Evolutionary conservation across 2,113 vertebrate genomes (phyloP), one percentile per base, ranked within the genome.

Genomic region (Ifrita kowaldi): DNA sequence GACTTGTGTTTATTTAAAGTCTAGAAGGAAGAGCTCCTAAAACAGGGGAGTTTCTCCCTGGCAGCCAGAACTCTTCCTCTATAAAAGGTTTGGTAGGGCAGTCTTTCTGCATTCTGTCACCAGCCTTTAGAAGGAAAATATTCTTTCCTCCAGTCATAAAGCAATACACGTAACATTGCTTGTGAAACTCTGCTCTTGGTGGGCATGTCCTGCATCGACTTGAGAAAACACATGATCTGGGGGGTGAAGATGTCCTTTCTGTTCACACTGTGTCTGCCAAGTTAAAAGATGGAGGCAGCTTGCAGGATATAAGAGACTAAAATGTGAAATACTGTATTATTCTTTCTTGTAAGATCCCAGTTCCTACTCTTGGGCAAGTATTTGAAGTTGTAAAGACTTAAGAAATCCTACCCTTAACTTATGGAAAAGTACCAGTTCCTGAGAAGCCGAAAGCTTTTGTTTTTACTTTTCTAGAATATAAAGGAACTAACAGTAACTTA

Each of bases 1-100:
- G 84, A 62, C 75, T 53, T 76, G 8, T 76, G 67, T 80, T 97
- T 94, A 82, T 96, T 97, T 88, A 23, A 91, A 93, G 82, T 76
- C 86, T 90, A 47, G 67, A 82, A 94, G 80, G 71, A 84, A 46
- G 30, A 53, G 47, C n/a, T 81, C 64, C 68, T 93, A 67, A 81
- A 81, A 75, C 14, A 20, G 39, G 65, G 64, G 42, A 68, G n/a
- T 70, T 73, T 92, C 74, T 82, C 47, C 39, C 47, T 70, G 88
- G 82, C 82, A 93, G 94, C 68, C 71, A 73, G 69, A 78, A 17
- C 39, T 88, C 33, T 86, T 67, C 74, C 85, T 67, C 67, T 89
- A 1, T 67, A 56, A 62, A 94, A 68, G 37, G 71, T n/a, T 67
- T 78, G 73, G 78, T 42, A 87, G 88, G 57, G 78, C 69, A 78